phyloP scores from a whole-genome alignment of 2,888 invertebrate species.

The Macrosiphum euphorbiae region DNA sequence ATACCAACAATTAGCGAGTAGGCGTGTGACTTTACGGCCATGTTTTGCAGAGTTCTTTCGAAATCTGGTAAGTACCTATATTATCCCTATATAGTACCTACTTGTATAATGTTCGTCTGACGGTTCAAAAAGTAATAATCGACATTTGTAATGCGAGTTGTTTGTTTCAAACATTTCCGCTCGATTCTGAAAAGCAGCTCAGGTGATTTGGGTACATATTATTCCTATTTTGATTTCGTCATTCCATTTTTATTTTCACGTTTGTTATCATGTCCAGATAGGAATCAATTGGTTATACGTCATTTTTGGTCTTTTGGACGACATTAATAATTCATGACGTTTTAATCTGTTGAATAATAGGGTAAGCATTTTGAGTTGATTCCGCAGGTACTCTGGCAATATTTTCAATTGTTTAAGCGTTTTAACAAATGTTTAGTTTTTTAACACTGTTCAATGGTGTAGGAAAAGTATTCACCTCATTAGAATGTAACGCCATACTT shows the following conservation, averaged over 20 bases:
- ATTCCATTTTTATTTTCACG: not conserved
- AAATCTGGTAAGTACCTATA: conserved; percentile 36
- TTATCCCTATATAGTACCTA: not conserved
- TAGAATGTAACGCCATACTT: too few relatives aligned
- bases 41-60: conserved; percentile 44
- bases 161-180: not conserved
- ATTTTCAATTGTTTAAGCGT: not conserved
- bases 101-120: not conserved
- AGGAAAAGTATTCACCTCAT: not conserved
- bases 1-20: not conserved
- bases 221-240: not conserved
- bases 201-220: not conserved
- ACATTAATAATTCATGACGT: not conserved
- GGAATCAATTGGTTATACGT: not conserved
- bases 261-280: not conserved
- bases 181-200: not conserved
- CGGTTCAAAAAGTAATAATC: not conserved
- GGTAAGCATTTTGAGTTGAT: not conserved
- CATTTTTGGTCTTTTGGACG: too few relatives aligned
- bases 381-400: not conserved
- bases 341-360: not conserved
- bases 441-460: not conserved
- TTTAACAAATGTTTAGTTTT: not conserved
- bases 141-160: not conserved
- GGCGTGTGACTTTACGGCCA: not conserved